Base-by-base conservation (phyloP, 2,113 vertebrate genomes). In the Capricornis sumatraensis region DNA sequence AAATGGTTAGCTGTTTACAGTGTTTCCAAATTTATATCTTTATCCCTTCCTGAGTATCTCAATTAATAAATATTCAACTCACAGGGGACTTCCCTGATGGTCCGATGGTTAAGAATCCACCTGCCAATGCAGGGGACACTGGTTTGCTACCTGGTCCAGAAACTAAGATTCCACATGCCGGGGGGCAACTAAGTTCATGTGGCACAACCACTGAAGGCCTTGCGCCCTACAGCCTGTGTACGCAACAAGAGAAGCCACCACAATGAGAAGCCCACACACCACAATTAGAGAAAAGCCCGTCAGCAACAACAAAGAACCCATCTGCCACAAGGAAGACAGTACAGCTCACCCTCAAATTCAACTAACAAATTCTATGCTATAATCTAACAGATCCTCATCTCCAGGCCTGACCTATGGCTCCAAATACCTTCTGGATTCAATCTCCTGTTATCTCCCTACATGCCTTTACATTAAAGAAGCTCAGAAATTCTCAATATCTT, bases 11-110 rank as follows among this genome's bases (percentile, higher is more conserved):
- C 43, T 78, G 5, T 50, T 95, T 74, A 95, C 1, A 67, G 11
- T 93, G 30, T 94, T 71, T 43, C 88, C 74, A 96, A 91, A 93
- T 45, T 25, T 92, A 74, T 45, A 93, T 19, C 27, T 27, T 88
- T 81, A 85, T 53, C 40, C 57, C 47, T 92, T 57, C 9, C 57
- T 87, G 45, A 36, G 15, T 33, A 94, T 62, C 33, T 90, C 53
- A 81, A 47, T 60, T 96, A 95, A 95, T 81, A 89, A 90, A 97
- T 90, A 84, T 87, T 92, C 62, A 92, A 91, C 58, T 43, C 84
- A 95, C 30, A 79, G 71, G 40, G 71, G 71, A 76, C 71, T 76
- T 76, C 40, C 40, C 40, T 43, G 23, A 43, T 76, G 71, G 40
- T 76, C 71, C 12, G 2, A 27, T 43, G 71, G 40, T 43, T 76